Evolutionary conservation across 2,888 invertebrate species (phyloP), one percentile per base, ranked within the genome.

Genomic region (Carpatolechia fugitivella): DNA sequence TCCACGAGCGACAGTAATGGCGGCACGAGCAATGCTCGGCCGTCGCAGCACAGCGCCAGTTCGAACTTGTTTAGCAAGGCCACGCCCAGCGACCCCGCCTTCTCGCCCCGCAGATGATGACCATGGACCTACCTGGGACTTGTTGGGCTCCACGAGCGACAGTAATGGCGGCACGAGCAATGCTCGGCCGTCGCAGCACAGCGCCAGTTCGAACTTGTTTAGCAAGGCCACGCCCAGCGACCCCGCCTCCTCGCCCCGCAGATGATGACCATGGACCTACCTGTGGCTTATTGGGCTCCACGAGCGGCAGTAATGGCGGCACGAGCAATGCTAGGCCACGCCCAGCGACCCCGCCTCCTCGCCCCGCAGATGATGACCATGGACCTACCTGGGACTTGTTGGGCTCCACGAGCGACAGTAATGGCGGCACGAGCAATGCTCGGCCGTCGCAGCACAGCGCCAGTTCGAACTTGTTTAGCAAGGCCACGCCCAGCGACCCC

Each of bases 401-500:
- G 0, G 83, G 84, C 60, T 80, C 78, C 20, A 31, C 20, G 69
- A 94, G 94, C 0, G 99, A 99, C 64, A 99, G 85, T 58, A 99
- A 86, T 29, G 99, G 90, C 0, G 98, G 98, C 7, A 99, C 99
- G 57, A 99, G 96, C 56, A 99, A 85, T 13, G 97, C 96, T 18
- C 98, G 88, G 13, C 95, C 95, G 78, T 99, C 99, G 97, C 98
- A 99, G 20, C 98, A 97, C 54, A 99, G 88, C 0, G 99, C 99
- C 54, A 99, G 95, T 85, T 99, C 99, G 85, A 99, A 99, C 90
- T 99, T 99, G 86, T 97, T 97, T 53, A 99, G 90, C 41, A 99
- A 89, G 67, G 96, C 96, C 4, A 98, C 95, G 53, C 98, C 97
- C 71, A 98, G 97, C 50, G 95, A 94, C 69, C 92, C 84, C 48